These are phyloP conservation scores for Stegostoma tigrinum DNA, from an alignment of 2,113 vertebrate genomes.

Conservation along the genomic window DNA sequence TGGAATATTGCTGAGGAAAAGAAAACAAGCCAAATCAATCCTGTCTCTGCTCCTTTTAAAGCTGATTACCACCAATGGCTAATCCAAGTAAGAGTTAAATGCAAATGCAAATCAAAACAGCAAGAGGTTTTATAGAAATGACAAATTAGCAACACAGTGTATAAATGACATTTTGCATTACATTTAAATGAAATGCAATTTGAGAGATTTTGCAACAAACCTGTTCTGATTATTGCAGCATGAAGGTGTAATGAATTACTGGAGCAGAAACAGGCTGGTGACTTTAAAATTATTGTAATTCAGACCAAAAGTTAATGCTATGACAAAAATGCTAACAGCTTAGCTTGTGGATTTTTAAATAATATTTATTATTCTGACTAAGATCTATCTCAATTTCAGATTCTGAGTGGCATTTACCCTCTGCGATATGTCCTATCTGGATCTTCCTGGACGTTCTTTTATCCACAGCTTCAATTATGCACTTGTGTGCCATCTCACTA, in stretches of 20 bases:
- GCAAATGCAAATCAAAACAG: constrained; percentile 10
- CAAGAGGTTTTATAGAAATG: constrained; percentile 10
- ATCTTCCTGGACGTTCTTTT: constrained; percentile 96
- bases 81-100: background rate
- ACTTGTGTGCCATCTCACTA: constrained; percentile 93
- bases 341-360: background rate
- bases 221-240: background rate
- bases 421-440: constrained; percentile 85
- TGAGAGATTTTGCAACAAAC: background rate
- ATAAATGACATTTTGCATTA: background rate
- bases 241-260: background rate
- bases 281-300: background rate
- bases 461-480: constrained; percentile 97
- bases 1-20: background rate
- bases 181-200: background rate
- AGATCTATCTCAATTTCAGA: constrained; percentile 61
- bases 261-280: background rate
- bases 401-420: constrained; percentile 81
- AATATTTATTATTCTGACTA: background rate
- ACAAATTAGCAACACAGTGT: background rate
- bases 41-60: background rate
- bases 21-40: background rate
- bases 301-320: background rate
- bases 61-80: background rate
- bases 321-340: background rate